A percentile compares a stretch with the other conserved stretches of the same genome.
Evolutionary conservation across 2,888 invertebrate species (phyloP).

Genomic region (Tetrapedia diversipes): DNA sequence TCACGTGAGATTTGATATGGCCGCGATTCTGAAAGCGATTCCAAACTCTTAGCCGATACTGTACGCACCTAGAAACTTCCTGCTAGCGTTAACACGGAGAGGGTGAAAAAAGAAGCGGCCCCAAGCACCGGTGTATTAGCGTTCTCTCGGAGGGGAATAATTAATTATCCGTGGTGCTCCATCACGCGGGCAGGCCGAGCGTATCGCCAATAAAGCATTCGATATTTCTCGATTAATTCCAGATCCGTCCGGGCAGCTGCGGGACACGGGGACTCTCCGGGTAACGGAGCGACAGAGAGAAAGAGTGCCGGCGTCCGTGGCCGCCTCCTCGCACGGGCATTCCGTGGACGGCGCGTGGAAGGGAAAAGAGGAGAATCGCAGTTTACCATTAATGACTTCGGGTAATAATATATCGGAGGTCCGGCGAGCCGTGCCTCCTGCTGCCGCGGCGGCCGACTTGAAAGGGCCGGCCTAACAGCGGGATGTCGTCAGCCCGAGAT

Average conservation of each 20-base stretch:
- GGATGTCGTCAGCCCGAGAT: conserved; percentile 79
- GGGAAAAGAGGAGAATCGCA: conserved; percentile 76
- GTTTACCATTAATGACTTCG: conserved; percentile 81
- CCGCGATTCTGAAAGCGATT: too few relatives aligned
- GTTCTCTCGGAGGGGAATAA: conserved; percentile 40
- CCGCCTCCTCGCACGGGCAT: conserved; percentile 24
- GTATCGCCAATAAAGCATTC: conserved; percentile 59
- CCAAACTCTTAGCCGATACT: too few relatives aligned
- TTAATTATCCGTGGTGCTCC: conserved; percentile 51
- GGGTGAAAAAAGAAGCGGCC: conserved; percentile 18
- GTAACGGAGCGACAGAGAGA: neutral
- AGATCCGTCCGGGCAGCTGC: conserved; percentile 49
- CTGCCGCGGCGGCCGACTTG: conserved; percentile 80
- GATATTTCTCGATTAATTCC: conserved; percentile 63
- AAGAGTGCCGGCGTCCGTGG: neutral
- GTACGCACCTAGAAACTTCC: too few relatives aligned
- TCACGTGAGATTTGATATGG: too few relatives aligned
- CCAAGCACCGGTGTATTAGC: conserved; percentile 40
- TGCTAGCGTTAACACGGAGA: too few relatives aligned
- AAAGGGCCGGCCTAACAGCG: conserved; percentile 80
- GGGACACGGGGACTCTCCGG: conserved; percentile 36
- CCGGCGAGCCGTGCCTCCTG: conserved; percentile 76
- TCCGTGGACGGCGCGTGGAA: conserved; percentile 58
- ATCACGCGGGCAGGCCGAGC: conserved; percentile 28
- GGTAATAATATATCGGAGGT: conserved; percentile 80